Evolutionary conservation across 1,140 invertebrate genomes (phyloP).

Genomic region (Globodera rostochiensis): DNA sequence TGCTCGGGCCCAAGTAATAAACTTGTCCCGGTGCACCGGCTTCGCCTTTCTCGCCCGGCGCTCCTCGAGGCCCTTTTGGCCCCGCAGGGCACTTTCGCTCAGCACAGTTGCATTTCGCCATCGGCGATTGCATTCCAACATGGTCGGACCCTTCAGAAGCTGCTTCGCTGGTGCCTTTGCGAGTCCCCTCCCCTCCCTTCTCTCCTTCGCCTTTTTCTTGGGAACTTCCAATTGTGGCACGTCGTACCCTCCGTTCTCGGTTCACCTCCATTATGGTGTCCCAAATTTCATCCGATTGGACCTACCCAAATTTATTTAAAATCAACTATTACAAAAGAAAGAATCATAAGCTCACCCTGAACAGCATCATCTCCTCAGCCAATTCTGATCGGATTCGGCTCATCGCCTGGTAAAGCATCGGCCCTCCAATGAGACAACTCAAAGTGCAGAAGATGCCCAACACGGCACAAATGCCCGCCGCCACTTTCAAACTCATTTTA

Average conservation of each 20-base stretch:
- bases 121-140: not conserved
- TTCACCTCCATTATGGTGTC: slow-evolving; percentile 18
- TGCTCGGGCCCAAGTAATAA: not conserved
- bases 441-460: slow-evolving; percentile 27
- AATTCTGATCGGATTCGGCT: slow-evolving; percentile 36
- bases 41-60: slow-evolving; percentile 38
- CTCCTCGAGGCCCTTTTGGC: slow-evolving; percentile 47
- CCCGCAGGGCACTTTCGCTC: slow-evolving; percentile 53
- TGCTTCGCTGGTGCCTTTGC: not conserved
- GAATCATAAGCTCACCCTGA: slow-evolving; percentile 18
- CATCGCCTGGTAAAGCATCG: slow-evolving; percentile 35
- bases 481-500: slow-evolving; percentile 39
- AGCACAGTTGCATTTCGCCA: slow-evolving; percentile 48
- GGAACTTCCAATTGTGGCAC: not conserved
- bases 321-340: not conserved
- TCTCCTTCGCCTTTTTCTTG: slow-evolving; percentile 4
- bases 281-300: slow-evolving; percentile 40
- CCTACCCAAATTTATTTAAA: not conserved
- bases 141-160: not conserved
- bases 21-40: slow-evolving; percentile 47
- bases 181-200: not conserved
- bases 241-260: slow-evolving; percentile 6
- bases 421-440: slow-evolving; percentile 27
- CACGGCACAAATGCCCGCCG: slow-evolving; percentile 11
- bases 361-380: slow-evolving; percentile 33